Percentiles rank a stretch among this genome's conserved stretches.
These are phyloP conservation scores for Camptogramma bilineatum DNA, from an alignment of 2,888 invertebrate genomes.

Conservation along the genomic window DNA sequence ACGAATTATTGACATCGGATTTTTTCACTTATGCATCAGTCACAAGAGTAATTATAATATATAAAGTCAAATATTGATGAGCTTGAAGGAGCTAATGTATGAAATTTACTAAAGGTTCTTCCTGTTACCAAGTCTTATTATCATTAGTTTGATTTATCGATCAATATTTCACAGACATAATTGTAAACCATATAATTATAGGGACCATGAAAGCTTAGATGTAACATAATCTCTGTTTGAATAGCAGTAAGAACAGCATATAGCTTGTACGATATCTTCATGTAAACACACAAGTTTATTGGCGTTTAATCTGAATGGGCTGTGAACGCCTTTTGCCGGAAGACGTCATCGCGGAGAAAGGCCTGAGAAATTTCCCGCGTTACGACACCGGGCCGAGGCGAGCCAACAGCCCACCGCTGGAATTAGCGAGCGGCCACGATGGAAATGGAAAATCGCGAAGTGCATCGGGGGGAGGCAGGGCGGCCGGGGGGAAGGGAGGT, in stretches of 20 bases:
- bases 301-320: slow-evolving; percentile 53
- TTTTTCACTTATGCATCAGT: background rate
- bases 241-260: slow-evolving; percentile 19
- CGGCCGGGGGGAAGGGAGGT: slow-evolving; percentile 50
- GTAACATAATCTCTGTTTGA: slow-evolving; percentile 30
- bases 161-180: too few relatives aligned
- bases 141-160: too few relatives aligned
- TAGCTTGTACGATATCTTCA: slow-evolving; percentile 32
- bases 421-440: slow-evolving; percentile 73
- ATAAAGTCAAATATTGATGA: too few relatives aligned
- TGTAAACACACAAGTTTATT: slow-evolving; percentile 47
- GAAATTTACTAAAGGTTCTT: too few relatives aligned
- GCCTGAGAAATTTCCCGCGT: slow-evolving; percentile 71
- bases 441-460: slow-evolving; percentile 83
- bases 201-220: slow-evolving; percentile 18
- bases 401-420: slow-evolving; percentile 63
- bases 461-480: slow-evolving; percentile 59
- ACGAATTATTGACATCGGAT: background rate
- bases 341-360: slow-evolving; percentile 69
- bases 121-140: too few relatives aligned
- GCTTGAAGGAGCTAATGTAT: too few relatives aligned
- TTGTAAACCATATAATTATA: too few relatives aligned
- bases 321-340: slow-evolving; percentile 67
- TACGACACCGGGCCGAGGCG: slow-evolving; percentile 63
- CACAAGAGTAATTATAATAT: too few relatives aligned